A percentile compares a stretch with the other conserved stretches of the same genome.
These are phyloP conservation scores for Chloropsis hardwickii DNA, from an alignment of 2,113 vertebrate species.

Conservation along the genomic window DNA sequence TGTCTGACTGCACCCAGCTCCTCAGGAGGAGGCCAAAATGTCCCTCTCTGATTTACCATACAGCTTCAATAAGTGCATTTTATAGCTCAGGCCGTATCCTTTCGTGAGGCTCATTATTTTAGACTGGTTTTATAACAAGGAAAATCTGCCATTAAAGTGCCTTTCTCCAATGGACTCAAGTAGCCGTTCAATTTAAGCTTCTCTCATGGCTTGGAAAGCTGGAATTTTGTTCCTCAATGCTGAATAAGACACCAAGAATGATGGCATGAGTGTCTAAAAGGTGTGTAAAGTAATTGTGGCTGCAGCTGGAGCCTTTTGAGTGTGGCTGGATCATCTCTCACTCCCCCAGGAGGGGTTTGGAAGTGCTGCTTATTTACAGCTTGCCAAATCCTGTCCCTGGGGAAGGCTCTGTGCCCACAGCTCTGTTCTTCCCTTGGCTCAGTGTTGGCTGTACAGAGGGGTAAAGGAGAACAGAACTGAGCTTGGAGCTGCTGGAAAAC, in stretches of 20 bases:
- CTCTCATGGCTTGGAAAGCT: not conserved
- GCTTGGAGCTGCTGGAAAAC: not conserved
- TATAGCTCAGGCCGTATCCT: conserved; percentile 46
- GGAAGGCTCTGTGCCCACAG: not conserved
- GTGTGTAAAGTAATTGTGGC: not conserved
- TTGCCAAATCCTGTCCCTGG: not conserved
- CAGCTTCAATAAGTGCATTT: conserved; percentile 52
- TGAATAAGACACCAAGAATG: not conserved
- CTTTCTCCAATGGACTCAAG: conserved; percentile 26
- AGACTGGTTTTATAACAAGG: conserved; percentile 31
- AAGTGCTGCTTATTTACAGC: not conserved
- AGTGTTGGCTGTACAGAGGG: not conserved
- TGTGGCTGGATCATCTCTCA: not conserved
- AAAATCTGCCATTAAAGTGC: conserved; percentile 28
- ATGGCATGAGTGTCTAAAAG: not conserved
- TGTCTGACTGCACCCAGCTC: not conserved
- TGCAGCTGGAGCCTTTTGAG: not conserved
- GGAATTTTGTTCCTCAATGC: not conserved
- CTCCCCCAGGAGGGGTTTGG: not conserved
- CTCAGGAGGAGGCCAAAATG: not conserved
- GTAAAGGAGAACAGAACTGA: not conserved
- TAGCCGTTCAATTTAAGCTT: not conserved
- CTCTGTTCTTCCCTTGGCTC: not conserved
- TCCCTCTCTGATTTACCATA: conserved; percentile 44
- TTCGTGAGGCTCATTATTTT: conserved; percentile 61